Conservation (phyloP, 2,797 vertebrate genomes). For the Centroberyx gerrardi region DNA sequence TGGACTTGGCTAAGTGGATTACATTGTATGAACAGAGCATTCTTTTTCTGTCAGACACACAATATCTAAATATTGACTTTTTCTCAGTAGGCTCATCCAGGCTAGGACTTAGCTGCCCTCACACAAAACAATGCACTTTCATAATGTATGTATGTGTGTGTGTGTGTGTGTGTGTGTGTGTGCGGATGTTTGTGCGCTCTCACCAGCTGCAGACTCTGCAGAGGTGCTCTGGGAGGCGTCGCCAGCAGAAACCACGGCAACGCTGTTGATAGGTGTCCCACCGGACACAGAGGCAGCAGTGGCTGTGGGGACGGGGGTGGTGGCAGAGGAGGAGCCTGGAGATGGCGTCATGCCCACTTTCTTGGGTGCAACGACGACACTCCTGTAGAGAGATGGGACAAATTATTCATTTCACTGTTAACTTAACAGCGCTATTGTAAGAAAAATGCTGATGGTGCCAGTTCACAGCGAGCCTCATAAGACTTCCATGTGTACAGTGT, state of each 20-base stretch:
- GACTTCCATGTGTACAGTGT: not conserved
- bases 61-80: slow-evolving; percentile 50
- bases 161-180: not conserved
- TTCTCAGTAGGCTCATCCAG: slow-evolving; percentile 28
- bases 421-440: slow-evolving; percentile 3
- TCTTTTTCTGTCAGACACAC: slow-evolving; percentile 33
- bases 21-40: slow-evolving; percentile 27
- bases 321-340: slow-evolving; percentile 50
- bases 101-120: slow-evolving; percentile 27
- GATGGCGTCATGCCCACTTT: slow-evolving; percentile 83
- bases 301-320: slow-evolving; percentile 62
- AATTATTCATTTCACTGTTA: slow-evolving; percentile 24
- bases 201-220: slow-evolving; percentile 86
- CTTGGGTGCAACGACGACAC: slow-evolving; percentile 93
- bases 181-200: slow-evolving; percentile 59
- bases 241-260: slow-evolving; percentile 92
- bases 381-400: slow-evolving; percentile 82
- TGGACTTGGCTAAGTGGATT: slow-evolving; percentile 36
- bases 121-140: slow-evolving; percentile 15
- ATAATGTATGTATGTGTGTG: not conserved
- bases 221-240: slow-evolving; percentile 85
- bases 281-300: slow-evolving; percentile 67
- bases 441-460: slow-evolving; percentile 20
- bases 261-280: slow-evolving; percentile 84
- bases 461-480: slow-evolving; percentile 11